Evolutionary conservation across 2,888 invertebrate species (phyloP).

Genomic region (Ophion costatus): DNA sequence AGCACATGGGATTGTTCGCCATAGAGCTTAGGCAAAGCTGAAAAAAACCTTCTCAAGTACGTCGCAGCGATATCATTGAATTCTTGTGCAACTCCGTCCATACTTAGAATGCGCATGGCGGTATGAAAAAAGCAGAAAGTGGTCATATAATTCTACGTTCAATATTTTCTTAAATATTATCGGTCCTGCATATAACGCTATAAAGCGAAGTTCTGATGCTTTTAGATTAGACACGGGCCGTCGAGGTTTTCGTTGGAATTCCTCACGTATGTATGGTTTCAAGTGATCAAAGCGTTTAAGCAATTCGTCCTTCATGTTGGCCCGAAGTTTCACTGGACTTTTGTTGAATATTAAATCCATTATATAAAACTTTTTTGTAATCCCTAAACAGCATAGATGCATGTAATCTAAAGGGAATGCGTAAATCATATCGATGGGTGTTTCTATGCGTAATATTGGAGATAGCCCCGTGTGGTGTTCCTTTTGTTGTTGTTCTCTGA

Average conservation of each 20-base stretch:
- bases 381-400: slow-evolving; percentile 60
- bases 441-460: slow-evolving; percentile 46
- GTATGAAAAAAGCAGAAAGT: slow-evolving; percentile 53
- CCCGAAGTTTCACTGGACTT: not conserved
- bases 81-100: not conserved
- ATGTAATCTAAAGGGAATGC: slow-evolving; percentile 58
- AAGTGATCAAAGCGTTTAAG: not conserved
- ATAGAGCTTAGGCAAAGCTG: not conserved
- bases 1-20: not conserved
- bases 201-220: slow-evolving; percentile 63
- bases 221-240: slow-evolving; percentile 55
- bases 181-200: slow-evolving; percentile 69
- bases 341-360: slow-evolving; percentile 46
- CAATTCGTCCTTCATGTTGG: slow-evolving; percentile 17
- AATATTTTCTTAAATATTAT: slow-evolving; percentile 64
- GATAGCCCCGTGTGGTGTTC: slow-evolving; percentile 56
- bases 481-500: slow-evolving; percentile 42
- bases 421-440: slow-evolving; percentile 56
- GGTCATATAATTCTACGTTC: slow-evolving; percentile 38
- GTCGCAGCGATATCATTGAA: too few species aligned
- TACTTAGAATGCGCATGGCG: slow-evolving; percentile 36
- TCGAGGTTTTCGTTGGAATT: slow-evolving; percentile 64
- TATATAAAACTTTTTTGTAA: slow-evolving; percentile 46
- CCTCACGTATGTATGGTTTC: slow-evolving; percentile 35
- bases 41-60: too few species aligned